A percentile compares a stretch with the other conserved stretches of the same genome.
Evolutionary conservation across 2,888 invertebrate genomes (phyloP).

Genomic region (Byasa hedistus): DNA sequence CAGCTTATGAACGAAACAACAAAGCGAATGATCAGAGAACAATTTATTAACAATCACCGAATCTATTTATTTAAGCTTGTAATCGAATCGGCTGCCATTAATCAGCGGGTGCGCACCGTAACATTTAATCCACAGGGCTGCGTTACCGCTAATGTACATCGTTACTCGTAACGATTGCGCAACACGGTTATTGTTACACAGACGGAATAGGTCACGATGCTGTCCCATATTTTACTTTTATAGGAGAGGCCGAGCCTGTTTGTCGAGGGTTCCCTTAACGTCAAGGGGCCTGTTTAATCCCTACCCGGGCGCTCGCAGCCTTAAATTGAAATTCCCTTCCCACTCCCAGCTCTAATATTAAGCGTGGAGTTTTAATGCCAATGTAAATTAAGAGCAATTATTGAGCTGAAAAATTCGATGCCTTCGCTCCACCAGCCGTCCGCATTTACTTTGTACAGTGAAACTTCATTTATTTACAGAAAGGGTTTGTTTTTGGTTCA

Average conservation of each 20-base stretch:
- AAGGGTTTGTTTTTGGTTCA: no score
- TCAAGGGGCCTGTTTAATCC: slow-evolving; percentile 40
- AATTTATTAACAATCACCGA: no score
- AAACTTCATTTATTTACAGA: no score
- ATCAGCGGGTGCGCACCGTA: not conserved
- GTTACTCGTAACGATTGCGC: slow-evolving; percentile 26
- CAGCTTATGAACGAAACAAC: no score
- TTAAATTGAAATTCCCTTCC: slow-evolving; percentile 43
- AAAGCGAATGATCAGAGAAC: no score
- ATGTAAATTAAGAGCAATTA: slow-evolving; percentile 19
- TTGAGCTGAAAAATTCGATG: slow-evolving; percentile 4
- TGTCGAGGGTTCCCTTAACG: slow-evolving; percentile 41
- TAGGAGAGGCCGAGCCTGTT: slow-evolving; percentile 37
- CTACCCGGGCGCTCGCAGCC: slow-evolving; percentile 36
- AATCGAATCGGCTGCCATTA: not conserved
- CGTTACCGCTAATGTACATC: slow-evolving; percentile 17
- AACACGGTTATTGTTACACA: slow-evolving; percentile 29
- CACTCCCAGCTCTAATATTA: slow-evolving; percentile 33
- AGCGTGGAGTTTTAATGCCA: slow-evolving; percentile 21
- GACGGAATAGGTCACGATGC: slow-evolving; percentile 31
- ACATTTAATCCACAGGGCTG: slow-evolving; percentile 14
- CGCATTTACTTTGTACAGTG: no score
- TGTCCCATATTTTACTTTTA: slow-evolving; percentile 38
- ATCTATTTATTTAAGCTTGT: not conserved
- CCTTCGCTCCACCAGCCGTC: no score